Evolutionary conservation across 2,888 invertebrate genomes (phyloP).

Genomic region (Aphelenchoides bicaudatus): DNA sequence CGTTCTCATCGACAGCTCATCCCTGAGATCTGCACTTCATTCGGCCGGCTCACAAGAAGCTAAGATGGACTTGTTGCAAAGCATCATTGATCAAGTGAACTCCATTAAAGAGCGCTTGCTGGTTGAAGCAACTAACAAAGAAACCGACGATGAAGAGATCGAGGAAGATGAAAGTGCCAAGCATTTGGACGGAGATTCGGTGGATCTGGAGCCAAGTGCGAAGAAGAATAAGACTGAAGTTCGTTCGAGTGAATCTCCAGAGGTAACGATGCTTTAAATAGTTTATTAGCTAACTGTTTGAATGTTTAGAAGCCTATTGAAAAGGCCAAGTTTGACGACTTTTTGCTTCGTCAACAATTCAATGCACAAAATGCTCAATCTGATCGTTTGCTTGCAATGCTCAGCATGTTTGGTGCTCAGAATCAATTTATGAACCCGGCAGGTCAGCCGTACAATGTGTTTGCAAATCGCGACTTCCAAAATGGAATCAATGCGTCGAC

Average conservation of each 20-base stretch:
- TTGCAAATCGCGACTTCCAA: slow-evolving; percentile 5
- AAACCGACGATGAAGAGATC: slow-evolving; percentile 39
- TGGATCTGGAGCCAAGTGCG: neutral
- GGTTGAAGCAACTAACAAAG: slow-evolving; percentile 27
- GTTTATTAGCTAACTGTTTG: neutral
- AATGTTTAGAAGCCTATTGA: slow-evolving; percentile 10
- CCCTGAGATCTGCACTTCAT: slow-evolving; percentile 44
- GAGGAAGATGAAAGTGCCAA: slow-evolving; percentile 20
- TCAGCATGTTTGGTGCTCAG: slow-evolving; percentile 23
- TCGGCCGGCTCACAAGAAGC: slow-evolving; percentile 41
- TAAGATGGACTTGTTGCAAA: slow-evolving; percentile 44
- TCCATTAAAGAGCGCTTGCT: slow-evolving; percentile 45
- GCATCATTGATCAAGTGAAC: slow-evolving; percentile 50
- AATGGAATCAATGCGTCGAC: neutral
- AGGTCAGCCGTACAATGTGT: slow-evolving; percentile 19
- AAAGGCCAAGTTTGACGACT: slow-evolving; percentile 29
- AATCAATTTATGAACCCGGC: neutral
- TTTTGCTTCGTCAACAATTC: slow-evolving; percentile 38
- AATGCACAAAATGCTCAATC: slow-evolving; percentile 23
- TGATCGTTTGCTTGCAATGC: slow-evolving; percentile 33
- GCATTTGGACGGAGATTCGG: slow-evolving; percentile 10
- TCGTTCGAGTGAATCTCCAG: neutral
- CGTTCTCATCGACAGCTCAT: slow-evolving; percentile 53
- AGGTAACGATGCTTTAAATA: neutral
- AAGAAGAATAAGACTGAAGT: neutral